Base-by-base conservation (phyloP, 2,888 invertebrate species). In the Azorinus chamasolen region DNA sequence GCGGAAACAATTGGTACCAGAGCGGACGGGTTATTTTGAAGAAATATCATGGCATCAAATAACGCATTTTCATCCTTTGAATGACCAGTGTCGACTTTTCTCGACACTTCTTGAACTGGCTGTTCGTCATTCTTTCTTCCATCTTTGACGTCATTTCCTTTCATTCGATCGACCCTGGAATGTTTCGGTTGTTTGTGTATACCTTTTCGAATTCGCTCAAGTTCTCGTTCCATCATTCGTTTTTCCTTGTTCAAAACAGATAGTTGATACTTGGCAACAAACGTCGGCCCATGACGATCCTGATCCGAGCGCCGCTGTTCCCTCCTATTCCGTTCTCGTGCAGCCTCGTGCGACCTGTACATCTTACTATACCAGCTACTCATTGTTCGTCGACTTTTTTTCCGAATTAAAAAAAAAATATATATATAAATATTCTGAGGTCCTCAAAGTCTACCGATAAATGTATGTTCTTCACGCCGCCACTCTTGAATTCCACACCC, bases 241-340 rank as follows among this genome's bases (percentile, higher is more conserved):
- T 75, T 78, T 65, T 84, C 80, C 18, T 75, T 74, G 50, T 76
- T 80, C 0, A 86, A 63, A 6, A 65, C 74, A 1, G 79, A 78
- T 0, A 83, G 39, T 16, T 69, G 69, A 57, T 77, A 80, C 45
- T 74, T 55, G 27, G 64, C 76, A 10, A 73, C 70, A 51, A 77
- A 80, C 25, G 69, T 62, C n/a, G 77, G 68, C 20, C 85, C 84
- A 51, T 78, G 61, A 45, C 73, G 71, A 24, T 79, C 77, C 10
- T 61, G 75, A 46, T 84, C 72, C 24, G 77, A 32, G 6, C 78
- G 69, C 16, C 85, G 48, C 25, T 83, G 80, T 25, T 83, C 87
- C 10, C 86, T 65, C 32, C 77, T 77, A 55, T 86, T 87, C 43
- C 70, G 69, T 24, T 83, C 76, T 16, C 86, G 50, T 12, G 80